Evolutionary conservation across 2,113 vertebrate genomes (phyloP), one percentile per base, ranked within the genome.

Genomic region (Xenopus laevis): DNA sequence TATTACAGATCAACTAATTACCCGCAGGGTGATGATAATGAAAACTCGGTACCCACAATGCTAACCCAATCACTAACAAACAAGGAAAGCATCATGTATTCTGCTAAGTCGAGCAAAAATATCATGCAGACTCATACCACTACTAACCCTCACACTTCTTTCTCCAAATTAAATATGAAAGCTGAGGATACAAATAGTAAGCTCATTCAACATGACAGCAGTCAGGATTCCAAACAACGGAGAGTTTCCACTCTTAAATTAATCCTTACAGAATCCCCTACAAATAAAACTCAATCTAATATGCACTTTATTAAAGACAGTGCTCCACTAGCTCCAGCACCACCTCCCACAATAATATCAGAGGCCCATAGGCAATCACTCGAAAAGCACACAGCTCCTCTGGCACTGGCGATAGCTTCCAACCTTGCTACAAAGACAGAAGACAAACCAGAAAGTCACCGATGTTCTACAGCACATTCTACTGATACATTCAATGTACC

Each of bases 241-340:
- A 95, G 88, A 79, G 83, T 95, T 68, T 94, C 95, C 16, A 90
- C 94, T 53, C 76, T 95, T 78, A 94, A 92, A 85, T 85, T 98
- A 83, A 93, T 91, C 75, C 87, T 82, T 77, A 84, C 88, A 57
- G 89, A 86, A 67, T 77, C 85, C 7, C 46, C 72, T 58, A 74
- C 30, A 0, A 78, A 65, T 61, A 78, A 71, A 55, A 7, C 62
- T 71, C 78, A 50, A 27, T 74, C 69, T 81, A 77, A 68, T 65
- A 30, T 77, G 40, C 78, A 79, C 21, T 61, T 53, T 40, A 83
- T 71, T 18, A 78, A 84, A 71, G 69, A 80, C 77, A 40, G 81
- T 65, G 62, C 81, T 71, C 55, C 71, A 79, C 79, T 85, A 55
- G 60, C 74, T 15, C 74, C 81, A 52, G 53, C 84, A 9, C 78